Evolutionary conservation across 2,797 vertebrate species (phyloP), one percentile per base, ranked within the genome.

Genomic region (Tapirus indicus): DNA sequence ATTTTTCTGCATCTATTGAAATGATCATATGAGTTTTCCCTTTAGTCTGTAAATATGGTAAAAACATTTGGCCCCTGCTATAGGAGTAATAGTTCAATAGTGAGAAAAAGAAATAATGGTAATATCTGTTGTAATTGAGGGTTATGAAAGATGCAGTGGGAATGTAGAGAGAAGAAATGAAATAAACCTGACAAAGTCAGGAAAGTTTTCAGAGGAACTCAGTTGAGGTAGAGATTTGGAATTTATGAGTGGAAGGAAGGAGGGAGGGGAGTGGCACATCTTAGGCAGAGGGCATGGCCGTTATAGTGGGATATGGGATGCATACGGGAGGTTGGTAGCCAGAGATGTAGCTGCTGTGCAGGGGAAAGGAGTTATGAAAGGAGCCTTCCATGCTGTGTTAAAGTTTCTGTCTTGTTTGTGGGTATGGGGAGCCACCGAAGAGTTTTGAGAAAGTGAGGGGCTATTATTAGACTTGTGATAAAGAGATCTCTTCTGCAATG

Each of bases 181-280:
- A 71, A 47, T 79, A 64, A 90, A 18, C 32, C 25, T 66, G 77
- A 77, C 21, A 49, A 72, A 86, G 17, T 89, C n/a, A 58, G 52
- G 69, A 78, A 86, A 32, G 68, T 58, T 96, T 80, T 88, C n/a
- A n/a, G 60, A 91, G 29, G 13, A 83, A 84, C 32, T 97, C n/a
- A 16, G 11, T 17, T 41, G 25, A 91, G 60, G 12, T 88, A 32
- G 41, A 74, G 35, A 21, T 89, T 95, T 95, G 78, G 16, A 62
- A 71, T 83, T 82, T 80, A 52, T 83, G 74, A 94, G 20, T 62
- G 5, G 66, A 52, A 32, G 56, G 44, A 54, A 32, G 56, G 58
- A 56, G 54, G 49, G 14, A 29, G 11, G 18, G 56, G 23, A 64
- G 17, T n/a, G 71, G 9, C n/a, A 12, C 16, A 11, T 85, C 13